These are phyloP conservation scores for Drosophila prosaltans DNA, from an alignment of 1,140 invertebrate genomes.

Conservation along the genomic window DNA sequence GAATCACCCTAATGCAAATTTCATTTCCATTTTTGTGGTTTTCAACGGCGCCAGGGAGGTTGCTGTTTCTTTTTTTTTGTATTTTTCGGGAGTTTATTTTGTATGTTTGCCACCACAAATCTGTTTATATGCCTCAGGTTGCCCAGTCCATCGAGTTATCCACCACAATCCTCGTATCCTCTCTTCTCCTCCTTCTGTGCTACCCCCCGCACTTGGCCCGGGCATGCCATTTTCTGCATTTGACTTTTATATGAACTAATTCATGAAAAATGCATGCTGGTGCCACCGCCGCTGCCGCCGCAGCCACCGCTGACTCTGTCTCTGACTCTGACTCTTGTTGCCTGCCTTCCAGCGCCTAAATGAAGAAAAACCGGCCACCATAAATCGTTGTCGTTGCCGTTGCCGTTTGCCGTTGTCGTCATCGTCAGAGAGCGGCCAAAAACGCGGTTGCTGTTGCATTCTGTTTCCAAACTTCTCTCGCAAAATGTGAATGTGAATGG, in stretches of 20 bases:
- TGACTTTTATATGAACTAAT: conserved; percentile 81
- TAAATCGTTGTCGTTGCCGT: conserved; percentile 64
- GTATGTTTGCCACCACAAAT: conserved; percentile 64
- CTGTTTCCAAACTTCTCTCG: conserved; percentile 1
- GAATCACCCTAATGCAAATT: neutral
- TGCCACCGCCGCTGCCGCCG: neutral
- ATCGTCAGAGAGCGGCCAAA: conserved; percentile 25
- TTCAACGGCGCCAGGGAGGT: neutral
- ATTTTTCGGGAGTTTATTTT: conserved; percentile 27
- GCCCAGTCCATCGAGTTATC: neutral
- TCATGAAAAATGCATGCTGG: conserved; percentile 76
- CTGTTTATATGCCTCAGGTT: conserved; percentile 64
- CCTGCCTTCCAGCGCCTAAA: conserved; percentile 48
- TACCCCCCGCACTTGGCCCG: neutral
- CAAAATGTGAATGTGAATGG: conserved; percentile 59
- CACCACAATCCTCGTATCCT: neutral
- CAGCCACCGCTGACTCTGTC: conserved; percentile 24
- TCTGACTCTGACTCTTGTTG: conserved; percentile 25
- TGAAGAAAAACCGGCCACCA: conserved; percentile 77
- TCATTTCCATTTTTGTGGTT: conserved; percentile 12
- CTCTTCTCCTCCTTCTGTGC: neutral
- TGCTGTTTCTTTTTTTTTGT: conserved; percentile 23
- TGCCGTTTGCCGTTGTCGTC: conserved; percentile 37
- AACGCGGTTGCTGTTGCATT: conserved; percentile 22
- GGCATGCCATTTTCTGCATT: conserved; percentile 62